Evolutionary conservation across 2,797 vertebrate species (phyloP).

Genomic region (Acipenser transmontanus): DNA sequence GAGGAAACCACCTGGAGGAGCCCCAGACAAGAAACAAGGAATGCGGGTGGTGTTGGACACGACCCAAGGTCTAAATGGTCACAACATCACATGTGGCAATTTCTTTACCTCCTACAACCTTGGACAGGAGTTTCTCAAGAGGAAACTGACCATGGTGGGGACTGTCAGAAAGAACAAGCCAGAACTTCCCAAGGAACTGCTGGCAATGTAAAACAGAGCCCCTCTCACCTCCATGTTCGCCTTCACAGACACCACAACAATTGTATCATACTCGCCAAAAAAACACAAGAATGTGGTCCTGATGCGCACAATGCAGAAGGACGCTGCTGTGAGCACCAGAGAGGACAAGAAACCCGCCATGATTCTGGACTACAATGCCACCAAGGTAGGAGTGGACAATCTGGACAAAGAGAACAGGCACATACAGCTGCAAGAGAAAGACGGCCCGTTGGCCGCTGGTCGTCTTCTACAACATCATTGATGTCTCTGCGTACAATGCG

Average conservation of each 20-base stretch:
- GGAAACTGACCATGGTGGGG: conserved; percentile 13
- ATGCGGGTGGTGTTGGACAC: conserved; percentile 15
- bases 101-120: conserved; percentile 8
- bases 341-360: conserved; percentile 8
- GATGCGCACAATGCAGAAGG: not conserved
- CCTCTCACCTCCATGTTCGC: conserved; percentile 6
- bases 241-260: conserved; percentile 9
- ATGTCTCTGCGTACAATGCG: conserved; percentile 17
- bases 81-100: conserved; percentile 18
- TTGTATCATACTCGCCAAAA: not conserved
- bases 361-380: conserved; percentile 1
- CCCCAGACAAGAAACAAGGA: conserved; percentile 18
- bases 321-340: not conserved
- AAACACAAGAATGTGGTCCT: conserved; percentile 6
- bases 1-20: conserved; percentile 15
- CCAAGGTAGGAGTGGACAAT: conserved; percentile 16
- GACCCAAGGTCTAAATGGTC: conserved; percentile 21
- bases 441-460: conserved; percentile 20
- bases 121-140: conserved; percentile 5
- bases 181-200: conserved; percentile 9
- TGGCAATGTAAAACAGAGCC: not conserved
- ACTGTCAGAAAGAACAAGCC: conserved; percentile 14
- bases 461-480: conserved; percentile 17
- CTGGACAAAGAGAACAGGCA: conserved; percentile 13
- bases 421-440: conserved; percentile 20